Base-by-base conservation (phyloP, 1,140 invertebrate genomes). In the Phocides pigmalion region DNA sequence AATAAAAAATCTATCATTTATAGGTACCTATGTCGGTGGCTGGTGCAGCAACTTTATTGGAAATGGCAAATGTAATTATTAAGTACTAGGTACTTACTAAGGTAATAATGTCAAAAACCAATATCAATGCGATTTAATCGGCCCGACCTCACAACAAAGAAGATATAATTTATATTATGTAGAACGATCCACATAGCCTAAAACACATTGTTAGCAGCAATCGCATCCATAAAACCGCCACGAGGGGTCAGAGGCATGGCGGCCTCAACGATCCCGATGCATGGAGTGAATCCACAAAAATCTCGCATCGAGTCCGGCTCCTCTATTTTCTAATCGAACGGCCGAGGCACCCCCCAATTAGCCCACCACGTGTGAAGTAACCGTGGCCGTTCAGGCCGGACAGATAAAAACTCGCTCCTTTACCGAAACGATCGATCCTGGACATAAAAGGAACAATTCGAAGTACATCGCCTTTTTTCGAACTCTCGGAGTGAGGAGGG, bases 361-460 rank as follows among this genome's bases (percentile, higher is more conserved):
- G 77, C 67, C 67, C 66, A 75, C 84, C 81, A 82, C 76, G 82
- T 86, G 83, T 76, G 83, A 82, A 86, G 81, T 74, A 70, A 76
- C 74, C 61, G 69, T 69, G 72, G 53, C 70, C 72, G 74, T 74
- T 68, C 73, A 66, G 61, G 70, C 78, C 74, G 83, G 75, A 78
- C 80, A 84, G 84, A 87, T 86, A 87, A 84, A 81, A 87, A 88
- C 79, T 84, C 85, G 79, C 80, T 87, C 82, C 86, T 89, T 87
- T 83, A 76, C 83, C 77, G 88, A 79, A 87, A 84, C 85, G 85
- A 90, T 90, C 88, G 88, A 90, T 90, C 70, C 79, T 74, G 79
- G 86, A 89, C 88, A 89, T 79, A 90, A 90, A 90, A 90, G 82
- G 88, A 88, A 89, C 88, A 89, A 89, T 89, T 81, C 76, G 77